Percentiles rank a stretch among this genome's conserved stretches.
Evolutionary conservation across 2,113 vertebrate species (phyloP).

Genomic region (Psophia crepitans): DNA sequence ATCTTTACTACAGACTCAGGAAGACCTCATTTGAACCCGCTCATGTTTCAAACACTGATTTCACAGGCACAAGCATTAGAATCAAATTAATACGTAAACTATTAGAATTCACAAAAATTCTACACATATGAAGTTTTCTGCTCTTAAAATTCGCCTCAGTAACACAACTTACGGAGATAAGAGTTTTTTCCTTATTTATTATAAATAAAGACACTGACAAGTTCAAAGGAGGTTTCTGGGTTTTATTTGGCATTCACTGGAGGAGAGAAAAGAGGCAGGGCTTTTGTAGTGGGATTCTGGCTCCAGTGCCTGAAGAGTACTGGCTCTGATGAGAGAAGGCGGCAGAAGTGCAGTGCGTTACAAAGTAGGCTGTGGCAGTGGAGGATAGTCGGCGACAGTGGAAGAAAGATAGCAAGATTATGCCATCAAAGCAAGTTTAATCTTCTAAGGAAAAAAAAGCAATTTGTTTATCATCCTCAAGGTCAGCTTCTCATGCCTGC

Average conservation of each 20-base stretch:
- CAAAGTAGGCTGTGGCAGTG: background rate
- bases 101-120: background rate
- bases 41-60: background rate
- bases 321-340: background rate
- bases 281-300: background rate
- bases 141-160: background rate
- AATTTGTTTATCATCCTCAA: background rate
- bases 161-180: background rate
- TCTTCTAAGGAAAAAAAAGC: background rate
- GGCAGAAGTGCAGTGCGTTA: background rate
- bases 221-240: background rate
- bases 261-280: background rate
- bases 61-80: background rate
- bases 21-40: background rate
- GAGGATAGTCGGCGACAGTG: background rate
- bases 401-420: background rate
- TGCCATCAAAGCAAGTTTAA: background rate
- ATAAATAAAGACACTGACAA: background rate
- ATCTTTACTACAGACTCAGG: background rate
- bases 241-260: background rate
- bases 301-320: background rate
- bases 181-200: background rate
- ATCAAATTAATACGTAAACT: background rate
- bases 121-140: background rate
- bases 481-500: background rate